Evolutionary conservation across 2,888 invertebrate genomes (phyloP).

Genomic region (Conistra vaccinii): DNA sequence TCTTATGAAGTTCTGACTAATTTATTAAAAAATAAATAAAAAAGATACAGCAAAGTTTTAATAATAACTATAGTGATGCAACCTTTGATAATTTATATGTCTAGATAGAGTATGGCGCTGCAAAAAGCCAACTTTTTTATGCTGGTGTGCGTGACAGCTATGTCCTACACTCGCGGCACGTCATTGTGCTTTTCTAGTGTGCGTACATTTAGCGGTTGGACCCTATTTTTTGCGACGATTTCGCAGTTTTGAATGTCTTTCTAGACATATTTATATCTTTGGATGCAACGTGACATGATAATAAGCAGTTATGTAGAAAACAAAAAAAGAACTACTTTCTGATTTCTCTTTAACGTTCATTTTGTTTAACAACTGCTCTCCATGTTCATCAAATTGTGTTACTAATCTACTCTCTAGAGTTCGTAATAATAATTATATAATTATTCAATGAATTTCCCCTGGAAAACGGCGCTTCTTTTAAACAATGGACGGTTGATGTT

Average conservation of each 20-base stretch:
- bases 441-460: conserved; percentile 3
- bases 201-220: too few species aligned
- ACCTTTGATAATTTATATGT: too few species aligned
- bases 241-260: too few species aligned
- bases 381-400: conserved; percentile 30
- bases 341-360: conserved; percentile 20
- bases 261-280: too few species aligned
- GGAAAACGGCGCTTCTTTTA: not conserved
- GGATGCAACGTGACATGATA: conserved; percentile 5
- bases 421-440: conserved; percentile 8
- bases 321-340: conserved; percentile 35
- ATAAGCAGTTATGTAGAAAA: conserved; percentile 13
- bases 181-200: too few species aligned
- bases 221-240: too few species aligned
- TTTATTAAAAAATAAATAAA: too few species aligned
- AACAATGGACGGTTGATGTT: conserved; percentile 19
- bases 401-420: conserved; percentile 6
- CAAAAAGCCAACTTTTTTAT: too few species aligned
- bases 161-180: too few species aligned
- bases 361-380: conserved; percentile 18
- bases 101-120: too few species aligned
- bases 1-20: too few species aligned
- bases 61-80: not conserved
- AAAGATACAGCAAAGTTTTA: not conserved
- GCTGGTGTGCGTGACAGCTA: too few species aligned